Evolutionary conservation across 1,140 invertebrate genomes (phyloP).

Genomic region (Uloborus diversus): DNA sequence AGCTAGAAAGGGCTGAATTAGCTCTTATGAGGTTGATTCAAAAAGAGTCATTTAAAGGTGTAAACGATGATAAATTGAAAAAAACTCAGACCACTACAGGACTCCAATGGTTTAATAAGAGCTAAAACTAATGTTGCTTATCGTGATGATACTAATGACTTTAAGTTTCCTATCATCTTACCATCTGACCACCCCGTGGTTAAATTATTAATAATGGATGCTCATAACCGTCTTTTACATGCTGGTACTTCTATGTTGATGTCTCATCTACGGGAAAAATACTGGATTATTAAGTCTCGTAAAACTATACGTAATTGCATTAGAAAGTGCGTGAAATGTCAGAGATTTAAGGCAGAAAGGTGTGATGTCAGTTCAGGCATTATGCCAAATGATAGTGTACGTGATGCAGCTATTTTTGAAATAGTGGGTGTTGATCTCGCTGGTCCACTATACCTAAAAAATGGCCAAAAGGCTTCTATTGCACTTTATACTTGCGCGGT

Average conservation of each 20-base stretch:
- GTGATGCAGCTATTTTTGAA: conserved; percentile 61
- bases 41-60: not conserved
- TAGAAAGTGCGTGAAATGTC: conserved; percentile 6
- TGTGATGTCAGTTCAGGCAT: not conserved
- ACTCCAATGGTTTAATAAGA: conserved; percentile 1
- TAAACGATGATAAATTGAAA: not conserved
- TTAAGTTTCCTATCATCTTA: conserved; percentile 12
- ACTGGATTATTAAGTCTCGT: conserved; percentile 39
- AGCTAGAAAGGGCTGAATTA: conserved; percentile 3
- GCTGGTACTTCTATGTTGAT: conserved; percentile 13
- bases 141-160: conserved; percentile 11
- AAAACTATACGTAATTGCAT: conserved; percentile 22
- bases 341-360: not conserved
- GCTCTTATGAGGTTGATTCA: not conserved
- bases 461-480: conserved; percentile 22
- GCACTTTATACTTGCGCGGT: conserved; percentile 50
- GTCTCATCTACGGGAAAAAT: conserved; percentile 17
- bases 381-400: conserved; percentile 60
- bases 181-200: conserved; percentile 12
- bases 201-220: conserved; percentile 1
- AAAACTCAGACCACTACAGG: not conserved
- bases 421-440: conserved; percentile 62
- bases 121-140: not conserved
- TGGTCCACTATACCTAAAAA: conserved; percentile 61
- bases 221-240: conserved; percentile 17